Evolutionary conservation across 2,888 invertebrate species (phyloP), one percentile per base, ranked within the genome.

Genomic region (Sipunculus nudus): DNA sequence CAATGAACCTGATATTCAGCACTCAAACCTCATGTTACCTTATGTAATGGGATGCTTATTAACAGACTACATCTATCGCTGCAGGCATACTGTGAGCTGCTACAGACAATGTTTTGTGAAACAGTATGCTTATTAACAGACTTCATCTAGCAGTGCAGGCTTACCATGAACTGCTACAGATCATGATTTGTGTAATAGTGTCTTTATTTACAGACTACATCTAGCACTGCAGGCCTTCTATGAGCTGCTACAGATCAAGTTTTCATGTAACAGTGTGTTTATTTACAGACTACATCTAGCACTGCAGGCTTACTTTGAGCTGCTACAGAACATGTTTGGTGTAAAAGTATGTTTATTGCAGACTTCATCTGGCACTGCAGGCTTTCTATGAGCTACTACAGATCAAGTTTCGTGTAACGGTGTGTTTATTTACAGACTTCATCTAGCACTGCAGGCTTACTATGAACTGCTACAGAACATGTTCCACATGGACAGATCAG

Each of bases 381-480:
- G 89, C 90, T 1, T 91, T 90, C 82, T 87, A 88, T 86, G 98
- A 98, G 85, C 87, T 98, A 55, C 86, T 98, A 49, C 86, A 91
- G 75, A 94, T 94, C 61, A 85, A 96, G 67, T 85, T 89, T 65
- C n/a, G n/a, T n/a, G 25, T 21, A 13, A 32, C 23, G 26, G 8
- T 19, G 10, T 56, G 45, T 13, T 45, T 41, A 5, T n/a, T 68
- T 61, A 8, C 65, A 84, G 85, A 69, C 87, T 96, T 61, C 96
- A 97, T 83, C 85, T 94, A 46, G 93, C 92, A 29, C 84, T 98
- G 52, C 87, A 86, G 73, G 89, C 90, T 1, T 91, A 90, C 82
- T 87, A 88, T 86, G 98, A 98, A 85, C 87, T 98, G 55, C 86
- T 98, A 49, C 86, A 91, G 75, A 94, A 94, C 61, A 85, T 96